These are phyloP conservation scores for Falco concolor DNA, from an alignment of 2,797 vertebrate genomes.

Conservation along the genomic window DNA sequence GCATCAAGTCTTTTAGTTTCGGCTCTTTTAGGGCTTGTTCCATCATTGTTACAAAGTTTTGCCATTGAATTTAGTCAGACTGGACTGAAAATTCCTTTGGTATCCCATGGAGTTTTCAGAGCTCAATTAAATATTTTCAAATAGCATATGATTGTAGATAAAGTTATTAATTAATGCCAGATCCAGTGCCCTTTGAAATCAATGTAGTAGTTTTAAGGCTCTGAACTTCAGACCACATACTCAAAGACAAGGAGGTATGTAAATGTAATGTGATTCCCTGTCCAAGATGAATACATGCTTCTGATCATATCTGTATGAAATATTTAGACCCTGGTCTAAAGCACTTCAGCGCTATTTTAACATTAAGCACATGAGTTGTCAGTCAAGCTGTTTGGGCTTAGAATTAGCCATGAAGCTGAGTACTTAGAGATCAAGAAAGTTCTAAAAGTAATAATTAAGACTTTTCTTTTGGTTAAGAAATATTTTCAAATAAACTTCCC, in stretches of 20 bases:
- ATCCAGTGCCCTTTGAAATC: constrained; percentile 25
- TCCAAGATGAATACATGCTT: constrained; percentile 34
- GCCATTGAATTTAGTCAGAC: background rate
- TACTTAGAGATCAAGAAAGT: background rate
- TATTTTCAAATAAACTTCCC: constrained; percentile 5
- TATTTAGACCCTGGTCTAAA: constrained; percentile 24
- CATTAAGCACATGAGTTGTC: background rate
- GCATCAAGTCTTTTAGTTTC: background rate
- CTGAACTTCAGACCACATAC: constrained; percentile 27
- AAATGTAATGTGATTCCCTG: constrained; percentile 26
- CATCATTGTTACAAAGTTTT: background rate
- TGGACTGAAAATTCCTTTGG: background rate
- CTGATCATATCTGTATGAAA: constrained; percentile 32
- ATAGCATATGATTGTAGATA: constrained; percentile 18
- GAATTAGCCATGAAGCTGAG: background rate
- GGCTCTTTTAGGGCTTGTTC: background rate
- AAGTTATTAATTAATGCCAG: constrained; percentile 2
- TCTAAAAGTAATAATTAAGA: background rate
- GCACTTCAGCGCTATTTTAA: background rate
- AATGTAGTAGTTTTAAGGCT: background rate
- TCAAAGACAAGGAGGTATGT: constrained; percentile 4
- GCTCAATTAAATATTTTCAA: constrained; percentile 42
- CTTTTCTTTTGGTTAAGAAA: background rate
- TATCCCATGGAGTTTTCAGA: background rate
- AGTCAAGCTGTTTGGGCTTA: background rate